phyloP scores from a whole-genome alignment of 2,888 invertebrate genomes.

The Rhyacophila evoluta region DNA sequence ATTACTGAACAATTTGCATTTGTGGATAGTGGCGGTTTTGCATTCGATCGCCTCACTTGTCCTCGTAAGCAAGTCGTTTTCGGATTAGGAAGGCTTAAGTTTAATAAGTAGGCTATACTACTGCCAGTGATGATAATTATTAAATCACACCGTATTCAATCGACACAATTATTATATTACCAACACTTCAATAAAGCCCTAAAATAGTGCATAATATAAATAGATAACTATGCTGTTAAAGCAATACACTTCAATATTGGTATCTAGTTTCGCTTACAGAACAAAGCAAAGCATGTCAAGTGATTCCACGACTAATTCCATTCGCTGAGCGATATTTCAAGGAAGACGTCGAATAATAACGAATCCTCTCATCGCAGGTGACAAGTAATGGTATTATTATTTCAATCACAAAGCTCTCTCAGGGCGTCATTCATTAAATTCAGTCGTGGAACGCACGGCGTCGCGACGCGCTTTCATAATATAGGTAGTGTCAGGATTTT shows the following conservation, averaged over 20 bases:
- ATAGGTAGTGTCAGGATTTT: not conserved
- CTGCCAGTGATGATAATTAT: no score
- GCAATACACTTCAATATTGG: not conserved
- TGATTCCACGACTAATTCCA: not conserved
- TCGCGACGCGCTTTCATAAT: slow-evolving; percentile 9
- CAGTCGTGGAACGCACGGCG: slow-evolving; percentile 30
- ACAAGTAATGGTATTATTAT: slow-evolving; percentile 43
- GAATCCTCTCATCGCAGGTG: slow-evolving; percentile 8
- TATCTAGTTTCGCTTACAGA: not conserved
- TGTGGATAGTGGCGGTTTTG: no score
- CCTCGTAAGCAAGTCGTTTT: no score
- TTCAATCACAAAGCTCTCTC: slow-evolving; percentile 44
- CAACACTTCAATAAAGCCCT: no score
- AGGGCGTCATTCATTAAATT: slow-evolving; percentile 41
- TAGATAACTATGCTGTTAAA: not conserved
- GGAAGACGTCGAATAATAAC: slow-evolving; percentile 17
- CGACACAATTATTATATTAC: no score
- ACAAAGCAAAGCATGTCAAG: not conserved
- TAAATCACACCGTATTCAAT: no score
- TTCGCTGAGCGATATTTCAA: not conserved
- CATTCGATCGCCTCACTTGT: no score
- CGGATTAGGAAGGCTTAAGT: no score
- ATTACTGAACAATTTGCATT: no score
- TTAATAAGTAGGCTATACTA: no score
- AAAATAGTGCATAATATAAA: no score